Evolutionary conservation across 35 echinoderm and acorn worm genomes (phyloP), one percentile per base, ranked within the genome.

Genomic region (Acanthaster planci): DNA sequence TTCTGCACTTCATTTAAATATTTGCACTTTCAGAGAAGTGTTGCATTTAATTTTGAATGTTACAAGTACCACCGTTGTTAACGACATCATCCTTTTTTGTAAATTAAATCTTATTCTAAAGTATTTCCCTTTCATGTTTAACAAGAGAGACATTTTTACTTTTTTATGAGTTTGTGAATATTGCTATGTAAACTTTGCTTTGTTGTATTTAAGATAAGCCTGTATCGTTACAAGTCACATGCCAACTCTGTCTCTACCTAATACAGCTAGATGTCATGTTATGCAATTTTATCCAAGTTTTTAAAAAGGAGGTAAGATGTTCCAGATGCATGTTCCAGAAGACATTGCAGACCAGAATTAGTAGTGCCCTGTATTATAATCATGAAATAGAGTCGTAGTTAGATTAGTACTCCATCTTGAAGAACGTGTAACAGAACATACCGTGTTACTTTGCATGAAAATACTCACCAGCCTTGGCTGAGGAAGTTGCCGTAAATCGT

Each of bases 131-230:
- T 72, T 72, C 64, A 10, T 34, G 26, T 34, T 3, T 31, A 26
- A 26, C 64, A 3, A 72, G 34, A 15, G 64, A 31, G 64, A 31
- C 64, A 7, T 36, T 72, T 72, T 72, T 72, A 72, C 64, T 72
- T 72, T 72, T 72, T 10, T 72, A 72, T 72, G 64, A 72, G 64
- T 72, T 72, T 72, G 64, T 72, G 64, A 72, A 72, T 72, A 72
- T 47, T 47, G 12, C 4, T 47, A 16, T 72, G 64, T 72, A 34
- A 31, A 72, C 64, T 31, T 26, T 9, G 14, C 10, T 72, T 19
- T 68, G 22, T 72, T 72, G 64, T 72, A 72, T 72, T 72, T 72
- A 72, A 31, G 64, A 72, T 14, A 34, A n/a, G 10, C 9, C 18
- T 72, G 64, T 72, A 72, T 30, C 26, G 14, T 72, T 72, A 14